Percentiles rank a stretch among this genome's conserved stretches.
Conservation (phyloP, 2,113 vertebrate genomes). For the Vulpes ferrilata region DNA sequence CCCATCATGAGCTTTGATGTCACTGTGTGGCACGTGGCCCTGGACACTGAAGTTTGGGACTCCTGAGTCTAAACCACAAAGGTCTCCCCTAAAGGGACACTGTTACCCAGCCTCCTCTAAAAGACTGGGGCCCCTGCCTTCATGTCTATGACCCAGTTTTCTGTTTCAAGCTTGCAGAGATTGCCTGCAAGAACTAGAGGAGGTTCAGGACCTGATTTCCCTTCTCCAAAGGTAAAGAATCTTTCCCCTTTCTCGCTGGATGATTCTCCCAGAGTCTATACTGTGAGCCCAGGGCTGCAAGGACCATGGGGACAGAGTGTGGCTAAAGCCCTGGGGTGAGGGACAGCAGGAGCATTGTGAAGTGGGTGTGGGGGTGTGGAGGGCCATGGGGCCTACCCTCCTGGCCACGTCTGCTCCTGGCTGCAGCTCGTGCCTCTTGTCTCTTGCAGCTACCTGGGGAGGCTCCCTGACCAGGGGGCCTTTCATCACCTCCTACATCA, state of each 20-base stretch:
- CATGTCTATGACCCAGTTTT: background rate
- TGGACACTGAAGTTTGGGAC: no score
- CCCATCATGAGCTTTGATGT: background rate
- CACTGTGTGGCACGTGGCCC: background rate
- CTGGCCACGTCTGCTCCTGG: background rate
- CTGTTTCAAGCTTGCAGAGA: background rate
- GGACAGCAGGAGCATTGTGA: background rate
- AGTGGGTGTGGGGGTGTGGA: background rate
- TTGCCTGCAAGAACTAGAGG: background rate
- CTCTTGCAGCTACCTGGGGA: background rate
- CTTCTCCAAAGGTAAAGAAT: background rate
- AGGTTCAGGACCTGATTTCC: background rate
- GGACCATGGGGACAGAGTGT: no score
- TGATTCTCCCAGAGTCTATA: fast-evolving
- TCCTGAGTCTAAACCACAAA: background rate
- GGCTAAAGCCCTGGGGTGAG: fast-evolving
- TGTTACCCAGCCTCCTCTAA: background rate
- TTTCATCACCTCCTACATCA: fast-evolving
- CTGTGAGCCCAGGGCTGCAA: background rate
- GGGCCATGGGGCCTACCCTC: fast-evolving
- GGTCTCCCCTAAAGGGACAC: background rate
- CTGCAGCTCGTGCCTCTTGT: background rate
- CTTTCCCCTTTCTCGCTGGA: background rate
- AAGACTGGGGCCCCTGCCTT: background rate
- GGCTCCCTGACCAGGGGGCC: fast-evolving